A percentile compares a stretch with the other conserved stretches of the same genome.
Conservation (phyloP, 2,797 vertebrate genomes). For the Craterocephalus amniculus region DNA sequence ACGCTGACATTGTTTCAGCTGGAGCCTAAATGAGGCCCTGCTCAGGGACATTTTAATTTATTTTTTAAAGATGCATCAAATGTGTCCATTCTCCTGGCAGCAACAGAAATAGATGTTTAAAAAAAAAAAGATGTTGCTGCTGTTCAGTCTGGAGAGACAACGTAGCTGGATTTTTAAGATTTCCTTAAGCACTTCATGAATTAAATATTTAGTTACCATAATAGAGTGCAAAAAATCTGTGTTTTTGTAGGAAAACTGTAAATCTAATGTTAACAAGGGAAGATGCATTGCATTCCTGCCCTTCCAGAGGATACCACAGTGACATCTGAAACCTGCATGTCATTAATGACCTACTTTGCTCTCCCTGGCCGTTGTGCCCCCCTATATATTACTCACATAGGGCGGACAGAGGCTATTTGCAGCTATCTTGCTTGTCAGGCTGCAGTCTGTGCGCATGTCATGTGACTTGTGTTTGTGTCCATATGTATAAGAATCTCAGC, state of each 20-base stretch:
- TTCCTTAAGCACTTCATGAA: constrained; percentile 40
- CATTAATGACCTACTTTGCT: constrained; percentile 54
- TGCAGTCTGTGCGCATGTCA: constrained; percentile 51
- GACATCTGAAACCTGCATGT: constrained; percentile 37
- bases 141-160: constrained; percentile 24
- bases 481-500: constrained; percentile 30
- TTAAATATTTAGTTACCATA: constrained; percentile 36
- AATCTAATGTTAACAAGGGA: background rate
- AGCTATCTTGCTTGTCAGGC: constrained; percentile 46
- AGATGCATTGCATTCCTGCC: constrained; percentile 2
- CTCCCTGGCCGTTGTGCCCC: constrained; percentile 28
- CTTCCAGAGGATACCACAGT: constrained; percentile 22
- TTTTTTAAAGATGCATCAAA: constrained; percentile 42
- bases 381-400: constrained; percentile 56
- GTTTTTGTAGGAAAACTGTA: constrained; percentile 22
- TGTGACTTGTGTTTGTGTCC: constrained; percentile 51
- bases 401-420: constrained; percentile 51
- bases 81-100: constrained; percentile 17
- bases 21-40: constrained; percentile 46
- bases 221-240: constrained; percentile 1
- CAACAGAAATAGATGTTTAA: constrained; percentile 19
- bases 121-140: background rate
- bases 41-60: constrained; percentile 48
- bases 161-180: constrained; percentile 22
- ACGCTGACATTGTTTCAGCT: constrained; percentile 47